Evolutionary conservation across 2,888 invertebrate species (phyloP).

Genomic region (Strigamia transsilvanica): DNA sequence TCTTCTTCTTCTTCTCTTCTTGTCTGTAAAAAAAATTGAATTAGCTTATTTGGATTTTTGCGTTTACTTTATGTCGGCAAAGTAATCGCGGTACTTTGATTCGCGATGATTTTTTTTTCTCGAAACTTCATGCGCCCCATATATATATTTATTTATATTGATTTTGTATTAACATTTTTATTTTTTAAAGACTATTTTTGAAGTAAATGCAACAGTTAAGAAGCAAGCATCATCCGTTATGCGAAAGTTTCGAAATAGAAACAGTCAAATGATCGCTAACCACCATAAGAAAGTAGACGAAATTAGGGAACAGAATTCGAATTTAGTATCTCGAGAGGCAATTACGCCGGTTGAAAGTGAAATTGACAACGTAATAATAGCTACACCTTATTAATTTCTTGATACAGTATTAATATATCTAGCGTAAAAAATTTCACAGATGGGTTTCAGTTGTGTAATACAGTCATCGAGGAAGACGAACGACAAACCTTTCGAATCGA

Average conservation of each 20-base stretch:
- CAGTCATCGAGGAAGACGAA: background rate
- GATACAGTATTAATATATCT: no score
- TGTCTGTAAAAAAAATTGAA: no score
- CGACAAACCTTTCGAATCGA: background rate
- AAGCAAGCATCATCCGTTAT: constrained; percentile 80
- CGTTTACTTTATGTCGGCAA: no score
- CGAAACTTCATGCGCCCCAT: no score
- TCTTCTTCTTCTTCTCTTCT: no score
- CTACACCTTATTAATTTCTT: no score
- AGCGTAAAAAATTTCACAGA: background rate
- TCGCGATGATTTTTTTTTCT: no score
- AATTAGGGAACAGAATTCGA: constrained; percentile 53
- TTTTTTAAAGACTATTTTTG: constrained; percentile 85
- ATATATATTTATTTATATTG: constrained; percentile 16
- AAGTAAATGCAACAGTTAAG: constrained; percentile 82
- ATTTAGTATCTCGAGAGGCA: background rate
- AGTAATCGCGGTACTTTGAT: no score
- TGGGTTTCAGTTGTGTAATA: background rate
- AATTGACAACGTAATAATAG: background rate
- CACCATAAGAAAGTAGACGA: constrained; percentile 66
- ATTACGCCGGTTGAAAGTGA: background rate
- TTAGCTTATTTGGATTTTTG: no score
- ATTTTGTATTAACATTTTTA: constrained; percentile 48
- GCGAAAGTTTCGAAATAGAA: constrained; percentile 83
- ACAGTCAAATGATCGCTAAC: constrained; percentile 68